phyloP scores from a whole-genome alignment of 2,888 invertebrate species.

The Branchipolynoe longqiensis region DNA sequence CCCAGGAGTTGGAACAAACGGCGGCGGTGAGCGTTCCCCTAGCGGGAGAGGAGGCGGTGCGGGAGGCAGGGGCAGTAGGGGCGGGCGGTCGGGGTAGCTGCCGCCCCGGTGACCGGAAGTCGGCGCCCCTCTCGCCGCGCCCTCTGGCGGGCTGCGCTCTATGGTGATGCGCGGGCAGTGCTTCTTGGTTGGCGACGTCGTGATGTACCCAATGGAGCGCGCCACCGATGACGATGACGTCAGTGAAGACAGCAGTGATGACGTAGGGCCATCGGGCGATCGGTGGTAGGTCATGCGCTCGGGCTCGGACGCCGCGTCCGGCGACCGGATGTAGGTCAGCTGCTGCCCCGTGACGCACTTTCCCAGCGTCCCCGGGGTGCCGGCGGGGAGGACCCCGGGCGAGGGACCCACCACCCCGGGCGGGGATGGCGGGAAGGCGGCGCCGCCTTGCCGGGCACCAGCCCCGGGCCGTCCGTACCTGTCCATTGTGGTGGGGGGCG shows the following conservation, averaged over 20 bases:
- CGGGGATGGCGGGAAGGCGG: neutral
- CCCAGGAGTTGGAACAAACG: neutral
- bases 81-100: neutral
- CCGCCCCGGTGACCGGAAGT: neutral
- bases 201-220: conserved; percentile 39
- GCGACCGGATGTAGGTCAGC: neutral
- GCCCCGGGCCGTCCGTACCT: neutral
- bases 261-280: conserved; percentile 10
- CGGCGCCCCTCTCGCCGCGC: neutral
- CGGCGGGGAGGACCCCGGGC: neutral
- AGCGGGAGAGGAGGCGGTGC: too few relatives aligned
- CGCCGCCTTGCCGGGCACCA: conserved; percentile 9
- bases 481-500: neutral
- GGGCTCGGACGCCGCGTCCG: conserved; percentile 27
- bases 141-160: neutral
- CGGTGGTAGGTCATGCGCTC: conserved; percentile 12
- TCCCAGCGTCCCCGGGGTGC: neutral
- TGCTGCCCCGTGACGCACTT: too few relatives aligned
- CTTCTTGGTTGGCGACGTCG: conserved; percentile 20
- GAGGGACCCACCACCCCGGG: neutral
- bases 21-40: neutral
- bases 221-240: neutral
- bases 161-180: conserved; percentile 25
- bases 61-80: too few relatives aligned
- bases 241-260: neutral